phyloP scores from a whole-genome alignment of 2,797 vertebrate species.

The Spinibarbus caldwelli region DNA sequence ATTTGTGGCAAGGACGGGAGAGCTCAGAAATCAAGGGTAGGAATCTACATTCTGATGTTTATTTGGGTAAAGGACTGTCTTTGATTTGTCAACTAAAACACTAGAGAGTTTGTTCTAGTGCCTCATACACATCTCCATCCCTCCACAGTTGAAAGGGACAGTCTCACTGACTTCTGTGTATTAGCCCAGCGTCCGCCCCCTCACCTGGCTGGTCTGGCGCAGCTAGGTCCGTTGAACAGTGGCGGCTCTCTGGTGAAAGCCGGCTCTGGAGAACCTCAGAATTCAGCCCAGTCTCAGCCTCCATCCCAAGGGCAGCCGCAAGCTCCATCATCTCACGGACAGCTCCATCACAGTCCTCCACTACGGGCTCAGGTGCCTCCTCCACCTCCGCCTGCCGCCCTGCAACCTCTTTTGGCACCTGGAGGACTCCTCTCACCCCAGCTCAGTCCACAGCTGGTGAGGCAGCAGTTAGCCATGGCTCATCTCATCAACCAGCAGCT shows the following conservation, averaged over 20 bases:
- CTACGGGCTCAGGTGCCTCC: slow-evolving; percentile 91
- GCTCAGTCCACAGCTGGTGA: slow-evolving; percentile 93
- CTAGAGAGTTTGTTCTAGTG: not conserved
- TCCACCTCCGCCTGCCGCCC: slow-evolving; percentile 77
- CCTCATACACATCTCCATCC: not conserved
- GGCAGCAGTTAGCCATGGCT: slow-evolving; percentile 98
- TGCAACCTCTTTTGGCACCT: slow-evolving; percentile 96
- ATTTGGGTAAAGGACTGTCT: not conserved
- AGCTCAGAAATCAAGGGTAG: slow-evolving; percentile 82
- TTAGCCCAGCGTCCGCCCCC: slow-evolving; percentile 92
- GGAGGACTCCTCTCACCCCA: slow-evolving; percentile 93
- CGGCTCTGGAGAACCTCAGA: slow-evolving; percentile 71
- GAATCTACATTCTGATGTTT: slow-evolving; percentile 28
- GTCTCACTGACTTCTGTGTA: slow-evolving; percentile 94
- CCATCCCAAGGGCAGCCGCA: slow-evolving; percentile 71
- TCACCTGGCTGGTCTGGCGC: slow-evolving; percentile 91
- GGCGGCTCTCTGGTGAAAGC: slow-evolving; percentile 73
- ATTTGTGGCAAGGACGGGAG: slow-evolving; percentile 80
- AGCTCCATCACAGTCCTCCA: slow-evolving; percentile 95
- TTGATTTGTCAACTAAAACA: not conserved
- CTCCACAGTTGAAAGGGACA: slow-evolving; percentile 94
- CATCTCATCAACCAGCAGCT: slow-evolving; percentile 99
- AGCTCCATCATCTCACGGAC: slow-evolving; percentile 90
- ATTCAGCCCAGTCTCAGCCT: slow-evolving; percentile 69
- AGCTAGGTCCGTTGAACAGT: slow-evolving; percentile 86